Conservation (phyloP, 2,888 invertebrate genomes). For the Sarcophaga subvicina region DNA sequence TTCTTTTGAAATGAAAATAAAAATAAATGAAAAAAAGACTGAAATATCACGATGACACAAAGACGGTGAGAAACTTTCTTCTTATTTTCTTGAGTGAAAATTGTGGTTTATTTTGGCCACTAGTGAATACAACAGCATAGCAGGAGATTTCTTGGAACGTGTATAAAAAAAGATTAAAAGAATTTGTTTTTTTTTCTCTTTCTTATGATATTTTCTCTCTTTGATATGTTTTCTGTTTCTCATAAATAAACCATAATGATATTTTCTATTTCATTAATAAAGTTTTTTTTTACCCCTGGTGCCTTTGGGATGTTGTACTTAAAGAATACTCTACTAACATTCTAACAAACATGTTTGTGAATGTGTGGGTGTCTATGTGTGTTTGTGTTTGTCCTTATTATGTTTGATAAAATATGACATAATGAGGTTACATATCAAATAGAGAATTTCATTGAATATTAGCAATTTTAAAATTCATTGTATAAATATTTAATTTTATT, state of each 20-base stretch:
- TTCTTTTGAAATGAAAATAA: neutral
- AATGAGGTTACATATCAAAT: slow-evolving; percentile 11
- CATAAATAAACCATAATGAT: neutral
- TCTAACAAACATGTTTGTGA: too few species aligned
- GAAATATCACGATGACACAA: neutral
- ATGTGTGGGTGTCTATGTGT: neutral
- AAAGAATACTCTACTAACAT: too few species aligned
- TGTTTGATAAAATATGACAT: slow-evolving; percentile 34
- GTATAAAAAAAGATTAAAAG: neutral
- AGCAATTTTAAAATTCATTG: neutral
- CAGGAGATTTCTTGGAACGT: slow-evolving; percentile 7
- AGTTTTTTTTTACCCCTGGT: neutral
- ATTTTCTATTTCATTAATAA: slow-evolving; percentile 9
- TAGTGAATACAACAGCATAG: slow-evolving; percentile 25
- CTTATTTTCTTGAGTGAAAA: neutral
- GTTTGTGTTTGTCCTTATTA: neutral
- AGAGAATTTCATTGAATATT: slow-evolving; percentile 28
- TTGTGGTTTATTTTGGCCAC: slow-evolving; percentile 20
- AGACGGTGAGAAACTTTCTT: neutral
- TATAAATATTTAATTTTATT: slow-evolving; percentile 49
- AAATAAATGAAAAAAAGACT: neutral
- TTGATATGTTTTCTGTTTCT: neutral
- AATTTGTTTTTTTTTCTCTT: neutral
- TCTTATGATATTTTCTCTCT: neutral
- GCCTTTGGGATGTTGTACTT: too few species aligned